Percentiles rank a stretch among this genome's conserved stretches.
phyloP scores from a whole-genome alignment of 2,797 vertebrate genomes.

The Notolabrus celidotus region DNA sequence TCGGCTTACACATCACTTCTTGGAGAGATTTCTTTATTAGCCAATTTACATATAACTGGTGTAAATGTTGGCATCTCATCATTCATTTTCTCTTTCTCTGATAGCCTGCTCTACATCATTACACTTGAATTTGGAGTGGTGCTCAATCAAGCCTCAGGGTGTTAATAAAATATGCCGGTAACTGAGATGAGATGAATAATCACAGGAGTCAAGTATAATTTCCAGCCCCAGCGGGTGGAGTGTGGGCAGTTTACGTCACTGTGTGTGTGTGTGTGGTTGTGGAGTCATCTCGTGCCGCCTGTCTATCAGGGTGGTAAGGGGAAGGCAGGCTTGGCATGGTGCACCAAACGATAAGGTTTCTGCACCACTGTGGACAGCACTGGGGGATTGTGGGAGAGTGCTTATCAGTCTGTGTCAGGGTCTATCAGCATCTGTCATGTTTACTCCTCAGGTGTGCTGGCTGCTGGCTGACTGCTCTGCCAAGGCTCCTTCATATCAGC shows the following conservation, averaged over 20 bases:
- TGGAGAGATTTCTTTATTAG: constrained; percentile 40
- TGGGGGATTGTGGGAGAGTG: constrained; percentile 58
- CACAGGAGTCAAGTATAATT: constrained; percentile 53
- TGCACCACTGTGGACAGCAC: constrained; percentile 64
- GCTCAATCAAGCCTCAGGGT: constrained; percentile 68
- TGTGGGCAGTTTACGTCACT: not conserved
- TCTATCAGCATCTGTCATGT: constrained; percentile 79
- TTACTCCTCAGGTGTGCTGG: constrained; percentile 78
- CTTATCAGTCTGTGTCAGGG: constrained; percentile 77
- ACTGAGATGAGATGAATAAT: constrained; percentile 66
- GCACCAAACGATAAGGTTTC: constrained; percentile 65
- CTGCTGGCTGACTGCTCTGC: constrained; percentile 70
- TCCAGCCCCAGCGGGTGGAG: constrained; percentile 34
- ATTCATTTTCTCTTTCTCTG: constrained; percentile 43
- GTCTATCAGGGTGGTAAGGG: constrained; percentile 30
- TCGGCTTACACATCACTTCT: constrained; percentile 22
- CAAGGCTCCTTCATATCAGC: constrained; percentile 70
- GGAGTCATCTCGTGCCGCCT: not conserved
- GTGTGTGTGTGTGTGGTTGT: not conserved
- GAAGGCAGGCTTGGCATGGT: constrained; percentile 44
- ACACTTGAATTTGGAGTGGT: constrained; percentile 54
- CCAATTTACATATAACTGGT: constrained; percentile 55
- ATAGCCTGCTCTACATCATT: constrained; percentile 62
- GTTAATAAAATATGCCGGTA: constrained; percentile 67
- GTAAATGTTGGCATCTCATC: constrained; percentile 58